phyloP scores from a whole-genome alignment of 1,140 invertebrate species.

The Drosophila setifemur region DNA sequence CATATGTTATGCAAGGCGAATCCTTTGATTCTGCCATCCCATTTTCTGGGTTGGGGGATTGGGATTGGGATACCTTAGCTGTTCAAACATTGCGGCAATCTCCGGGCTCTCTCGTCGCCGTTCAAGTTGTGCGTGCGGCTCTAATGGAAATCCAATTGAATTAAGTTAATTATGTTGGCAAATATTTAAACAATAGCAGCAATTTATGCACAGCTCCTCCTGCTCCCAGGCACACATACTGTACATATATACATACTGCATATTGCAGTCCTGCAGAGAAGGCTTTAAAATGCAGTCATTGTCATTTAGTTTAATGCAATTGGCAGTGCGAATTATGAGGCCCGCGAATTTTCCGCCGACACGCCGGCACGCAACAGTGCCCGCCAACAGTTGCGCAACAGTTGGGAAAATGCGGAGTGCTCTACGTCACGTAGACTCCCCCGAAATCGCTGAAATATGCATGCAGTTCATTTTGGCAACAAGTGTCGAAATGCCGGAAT shows the following conservation, averaged over 20 bases:
- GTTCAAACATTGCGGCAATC: constrained; percentile 55
- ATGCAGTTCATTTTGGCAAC: constrained; percentile 72
- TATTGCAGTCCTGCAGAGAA: background rate
- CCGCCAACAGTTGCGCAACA: constrained; percentile 30
- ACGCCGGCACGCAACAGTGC: constrained; percentile 28
- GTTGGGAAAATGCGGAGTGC: no score
- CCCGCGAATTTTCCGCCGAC: constrained; percentile 12
- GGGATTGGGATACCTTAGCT: constrained; percentile 47
- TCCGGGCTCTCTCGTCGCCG: constrained; percentile 7
- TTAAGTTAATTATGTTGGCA: constrained; percentile 82
- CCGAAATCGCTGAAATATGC: constrained; percentile 47
- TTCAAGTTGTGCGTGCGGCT: constrained; percentile 43
- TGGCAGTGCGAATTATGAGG: constrained; percentile 37
- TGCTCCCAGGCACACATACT: background rate
- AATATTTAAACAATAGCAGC: constrained; percentile 81
- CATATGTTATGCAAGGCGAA: constrained; percentile 66
- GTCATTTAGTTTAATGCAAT: constrained; percentile 67
- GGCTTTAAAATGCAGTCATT: constrained; percentile 45
- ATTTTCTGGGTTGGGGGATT: constrained; percentile 15
- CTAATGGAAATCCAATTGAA: constrained; percentile 82
- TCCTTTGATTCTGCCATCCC: constrained; percentile 49
- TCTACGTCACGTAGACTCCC: no score
- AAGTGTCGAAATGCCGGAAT: constrained; percentile 64
- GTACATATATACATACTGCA: background rate
- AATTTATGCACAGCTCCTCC: constrained; percentile 59